A percentile compares a stretch with the other conserved stretches of the same genome.
Evolutionary conservation across 2,113 vertebrate species (phyloP).

Genomic region (Lampris incognitus): DNA sequence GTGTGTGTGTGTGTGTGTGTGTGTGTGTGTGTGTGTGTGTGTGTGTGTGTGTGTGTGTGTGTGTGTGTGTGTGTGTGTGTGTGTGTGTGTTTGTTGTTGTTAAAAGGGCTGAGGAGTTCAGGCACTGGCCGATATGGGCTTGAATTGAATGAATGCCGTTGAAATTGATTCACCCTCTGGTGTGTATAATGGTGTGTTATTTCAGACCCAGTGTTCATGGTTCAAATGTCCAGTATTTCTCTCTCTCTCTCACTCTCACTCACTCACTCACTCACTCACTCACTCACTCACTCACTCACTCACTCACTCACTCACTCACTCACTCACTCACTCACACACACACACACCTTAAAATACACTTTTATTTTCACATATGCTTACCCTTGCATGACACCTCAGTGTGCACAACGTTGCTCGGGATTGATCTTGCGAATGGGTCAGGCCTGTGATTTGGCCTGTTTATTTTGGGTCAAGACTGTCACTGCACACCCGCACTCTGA

Average conservation of each 20-base stretch:
- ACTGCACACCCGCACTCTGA: constrained; percentile 79
- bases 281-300: constrained; percentile 9
- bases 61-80: constrained; percentile 57
- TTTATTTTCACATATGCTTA: constrained; percentile 27
- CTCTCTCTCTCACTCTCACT: background rate
- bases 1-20: constrained; percentile 56
- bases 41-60: constrained; percentile 18
- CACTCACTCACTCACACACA: constrained; percentile 36
- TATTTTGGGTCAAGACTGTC: constrained; percentile 85
- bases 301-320: background rate
- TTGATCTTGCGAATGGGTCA: constrained; percentile 50
- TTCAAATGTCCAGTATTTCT: constrained; percentile 56
- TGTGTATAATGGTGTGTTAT: constrained; percentile 60
- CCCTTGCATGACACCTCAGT: constrained; percentile 34
- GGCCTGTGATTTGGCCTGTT: constrained; percentile 80
- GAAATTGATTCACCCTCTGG: constrained; percentile 74
- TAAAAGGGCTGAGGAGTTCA: constrained; percentile 68
- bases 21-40: constrained; percentile 10
- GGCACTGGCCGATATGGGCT: constrained; percentile 61
- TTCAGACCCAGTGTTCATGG: constrained; percentile 47
- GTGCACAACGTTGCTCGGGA: constrained; percentile 27
- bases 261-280: background rate
- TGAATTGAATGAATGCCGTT: constrained; percentile 69
- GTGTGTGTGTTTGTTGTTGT: constrained; percentile 64
- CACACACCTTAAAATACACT: constrained; percentile 54